A percentile compares a stretch with the other conserved stretches of the same genome.
phyloP scores from a whole-genome alignment of 2,888 invertebrate species.

The Agrochola litura region DNA sequence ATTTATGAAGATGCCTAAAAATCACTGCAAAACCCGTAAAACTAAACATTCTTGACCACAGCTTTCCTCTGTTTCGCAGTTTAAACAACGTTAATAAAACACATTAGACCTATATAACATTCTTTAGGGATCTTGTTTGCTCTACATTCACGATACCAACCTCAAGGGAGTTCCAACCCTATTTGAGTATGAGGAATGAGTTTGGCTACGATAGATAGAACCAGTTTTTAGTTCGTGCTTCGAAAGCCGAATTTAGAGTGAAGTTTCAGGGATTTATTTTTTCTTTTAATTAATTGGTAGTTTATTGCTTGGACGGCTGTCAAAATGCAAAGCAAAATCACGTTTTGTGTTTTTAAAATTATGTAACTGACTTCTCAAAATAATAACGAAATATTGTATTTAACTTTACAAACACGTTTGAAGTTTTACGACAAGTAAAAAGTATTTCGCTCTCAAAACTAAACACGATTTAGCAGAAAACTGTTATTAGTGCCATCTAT shows the following conservation, averaged over 20 bases:
- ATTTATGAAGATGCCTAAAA: neutral
- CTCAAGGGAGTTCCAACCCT: slow-evolving; percentile 40
- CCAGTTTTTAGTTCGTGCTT: slow-evolving; percentile 19
- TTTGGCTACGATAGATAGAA: slow-evolving; percentile 26
- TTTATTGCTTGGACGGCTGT: neutral
- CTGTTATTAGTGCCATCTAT: too few species aligned
- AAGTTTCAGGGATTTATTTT: neutral
- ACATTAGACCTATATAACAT: slow-evolving; percentile 21
- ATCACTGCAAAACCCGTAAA: neutral
- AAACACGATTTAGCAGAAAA: too few species aligned
- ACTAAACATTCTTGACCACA: neutral
- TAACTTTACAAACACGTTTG: neutral
- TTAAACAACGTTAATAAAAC: slow-evolving; percentile 22
- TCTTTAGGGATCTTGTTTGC: slow-evolving; percentile 10
- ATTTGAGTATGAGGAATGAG: slow-evolving; percentile 52
- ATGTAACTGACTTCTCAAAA: neutral
- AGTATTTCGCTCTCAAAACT: neutral
- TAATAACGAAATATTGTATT: neutral
- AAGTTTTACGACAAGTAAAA: slow-evolving; percentile 8
- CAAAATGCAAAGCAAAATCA: neutral
- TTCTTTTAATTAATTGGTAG: neutral
- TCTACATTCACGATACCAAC: slow-evolving; percentile 38
- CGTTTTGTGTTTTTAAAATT: neutral
- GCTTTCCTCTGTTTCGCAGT: slow-evolving; percentile 2
- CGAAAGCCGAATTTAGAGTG: slow-evolving; percentile 27